Conservation (phyloP, 2,888 invertebrate species). For the Drosophila koepferae region DNA sequence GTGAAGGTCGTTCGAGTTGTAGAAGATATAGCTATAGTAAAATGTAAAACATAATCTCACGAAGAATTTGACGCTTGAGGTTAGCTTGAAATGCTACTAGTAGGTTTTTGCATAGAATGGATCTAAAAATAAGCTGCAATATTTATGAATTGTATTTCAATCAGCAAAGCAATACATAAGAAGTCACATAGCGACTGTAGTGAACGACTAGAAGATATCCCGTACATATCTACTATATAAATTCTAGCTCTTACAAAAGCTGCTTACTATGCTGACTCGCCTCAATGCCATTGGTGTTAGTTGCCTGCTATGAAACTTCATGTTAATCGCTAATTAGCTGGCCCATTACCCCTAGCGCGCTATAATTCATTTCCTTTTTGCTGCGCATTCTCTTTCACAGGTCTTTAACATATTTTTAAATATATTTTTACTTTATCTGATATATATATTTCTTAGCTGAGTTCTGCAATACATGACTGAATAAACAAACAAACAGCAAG, state of each 20-base stretch:
- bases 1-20: constrained; percentile 1
- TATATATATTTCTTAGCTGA: constrained; percentile 21
- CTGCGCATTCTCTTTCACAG: constrained; percentile 1
- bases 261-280: neutral
- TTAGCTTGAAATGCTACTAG: neutral
- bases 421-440: neutral
- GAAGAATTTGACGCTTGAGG: neutral
- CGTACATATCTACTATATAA: too few relatives aligned
- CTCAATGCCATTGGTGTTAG: neutral
- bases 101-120: neutral
- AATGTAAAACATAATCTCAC: neutral
- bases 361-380: neutral
- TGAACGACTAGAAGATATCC: neutral
- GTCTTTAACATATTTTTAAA: neutral
- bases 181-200: neutral
- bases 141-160: neutral
- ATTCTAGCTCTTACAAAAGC: neutral
- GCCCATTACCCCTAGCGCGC: neutral
- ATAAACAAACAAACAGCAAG: constrained; percentile 53
- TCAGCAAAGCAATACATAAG: neutral
- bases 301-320: constrained; percentile 11
- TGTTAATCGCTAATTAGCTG: neutral
- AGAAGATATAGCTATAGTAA: neutral
- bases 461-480: constrained; percentile 55
- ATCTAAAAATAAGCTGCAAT: neutral